Evolutionary conservation across 2,797 vertebrate genomes (phyloP).

Genomic region (Scarus forsteni): DNA sequence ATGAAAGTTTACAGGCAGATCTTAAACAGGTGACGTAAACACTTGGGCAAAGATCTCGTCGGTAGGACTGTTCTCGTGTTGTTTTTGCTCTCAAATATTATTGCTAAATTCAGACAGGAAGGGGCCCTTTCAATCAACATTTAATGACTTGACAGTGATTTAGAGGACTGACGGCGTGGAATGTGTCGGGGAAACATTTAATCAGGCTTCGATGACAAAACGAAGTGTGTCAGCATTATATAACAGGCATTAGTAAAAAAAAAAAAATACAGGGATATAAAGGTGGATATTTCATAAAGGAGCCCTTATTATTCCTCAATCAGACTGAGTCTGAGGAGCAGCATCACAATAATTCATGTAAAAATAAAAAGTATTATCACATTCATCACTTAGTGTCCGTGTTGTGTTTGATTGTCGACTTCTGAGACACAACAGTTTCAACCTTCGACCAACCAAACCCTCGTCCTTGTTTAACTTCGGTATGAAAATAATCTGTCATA

Average conservation of each 20-base stretch:
- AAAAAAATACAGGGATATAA: constrained; percentile 37
- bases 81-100: constrained; percentile 75
- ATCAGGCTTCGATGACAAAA: constrained; percentile 25
- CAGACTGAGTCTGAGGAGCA: constrained; percentile 80
- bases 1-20: neutral
- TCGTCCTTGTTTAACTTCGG: constrained; percentile 24
- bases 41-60: constrained; percentile 38
- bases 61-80: constrained; percentile 29
- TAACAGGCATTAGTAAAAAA: constrained; percentile 50
- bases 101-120: constrained; percentile 81
- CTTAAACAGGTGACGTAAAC: constrained; percentile 27
- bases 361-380: constrained; percentile 70
- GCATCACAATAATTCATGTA: constrained; percentile 71
- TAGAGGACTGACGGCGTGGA: constrained; percentile 62
- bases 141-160: constrained; percentile 45
- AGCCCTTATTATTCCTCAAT: constrained; percentile 85
- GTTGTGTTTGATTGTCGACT: constrained; percentile 82
- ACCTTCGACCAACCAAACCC: constrained; percentile 50
- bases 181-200: constrained; percentile 65
- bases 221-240: constrained; percentile 35
- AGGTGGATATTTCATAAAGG: constrained; percentile 60
- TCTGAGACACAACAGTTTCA: constrained; percentile 59
- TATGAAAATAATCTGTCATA: constrained; percentile 61
- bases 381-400: constrained; percentile 73
- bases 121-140: constrained; percentile 58